Conservation (phyloP, 2,113 vertebrate genomes). For the Alaudala cheleensis region DNA sequence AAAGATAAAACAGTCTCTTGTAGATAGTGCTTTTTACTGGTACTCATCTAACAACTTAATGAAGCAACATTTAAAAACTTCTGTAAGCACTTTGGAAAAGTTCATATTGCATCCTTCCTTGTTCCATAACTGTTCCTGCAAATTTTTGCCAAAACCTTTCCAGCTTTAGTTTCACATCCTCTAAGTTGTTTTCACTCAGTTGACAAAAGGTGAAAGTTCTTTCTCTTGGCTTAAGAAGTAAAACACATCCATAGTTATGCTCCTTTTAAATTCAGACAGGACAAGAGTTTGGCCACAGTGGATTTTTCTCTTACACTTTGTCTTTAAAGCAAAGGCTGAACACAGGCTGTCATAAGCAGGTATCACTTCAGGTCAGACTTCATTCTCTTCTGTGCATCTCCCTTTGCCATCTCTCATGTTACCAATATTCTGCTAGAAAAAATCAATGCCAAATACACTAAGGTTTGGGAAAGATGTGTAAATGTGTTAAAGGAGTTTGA, state of each 20-base stretch:
- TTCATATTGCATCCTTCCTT: background rate
- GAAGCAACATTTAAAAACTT: background rate
- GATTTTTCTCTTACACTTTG: background rate
- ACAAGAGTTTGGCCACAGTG: background rate
- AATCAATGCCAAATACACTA: rapidly evolving
- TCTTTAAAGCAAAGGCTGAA: background rate
- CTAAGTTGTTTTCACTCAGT: background rate
- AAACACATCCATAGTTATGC: background rate
- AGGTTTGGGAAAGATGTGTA: background rate
- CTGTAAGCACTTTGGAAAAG: background rate
- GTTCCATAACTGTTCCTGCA: background rate
- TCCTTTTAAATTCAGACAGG: background rate
- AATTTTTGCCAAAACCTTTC: background rate
- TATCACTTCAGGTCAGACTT: background rate
- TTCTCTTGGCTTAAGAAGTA: background rate
- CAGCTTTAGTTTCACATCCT: background rate
- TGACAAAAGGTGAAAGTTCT: background rate
- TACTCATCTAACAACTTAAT: background rate
- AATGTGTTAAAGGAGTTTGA: background rate
- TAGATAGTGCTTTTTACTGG: background rate
- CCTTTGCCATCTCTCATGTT: background rate
- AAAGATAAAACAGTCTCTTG: background rate
- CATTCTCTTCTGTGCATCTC: background rate
- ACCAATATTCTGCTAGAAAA: background rate
- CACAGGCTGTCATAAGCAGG: background rate